phyloP scores from a whole-genome alignment of 1,140 invertebrate species.

The Mycetomoellerius zeteki region DNA sequence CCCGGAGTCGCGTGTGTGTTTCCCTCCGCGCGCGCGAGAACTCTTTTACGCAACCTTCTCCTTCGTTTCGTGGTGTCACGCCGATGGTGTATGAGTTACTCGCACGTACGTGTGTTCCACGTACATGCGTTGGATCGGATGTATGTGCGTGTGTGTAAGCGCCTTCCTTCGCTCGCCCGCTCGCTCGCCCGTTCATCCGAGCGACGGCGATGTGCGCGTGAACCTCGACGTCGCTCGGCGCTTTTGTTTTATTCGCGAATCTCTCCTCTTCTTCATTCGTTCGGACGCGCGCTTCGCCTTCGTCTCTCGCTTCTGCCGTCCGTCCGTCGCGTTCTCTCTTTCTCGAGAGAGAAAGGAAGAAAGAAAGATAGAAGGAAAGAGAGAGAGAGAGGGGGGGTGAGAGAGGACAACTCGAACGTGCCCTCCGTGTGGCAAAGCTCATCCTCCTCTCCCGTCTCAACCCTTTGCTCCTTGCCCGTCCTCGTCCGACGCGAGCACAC shows the following conservation, averaged over 20 bases:
- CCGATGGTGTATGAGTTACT: constrained; percentile 31
- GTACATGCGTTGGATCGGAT: not conserved
- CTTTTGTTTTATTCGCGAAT: constrained; percentile 74
- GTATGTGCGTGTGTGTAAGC: constrained; percentile 1
- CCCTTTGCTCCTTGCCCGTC: not conserved
- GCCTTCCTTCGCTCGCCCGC: constrained; percentile 47
- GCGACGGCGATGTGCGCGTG: constrained; percentile 47
- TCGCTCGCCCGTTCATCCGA: constrained; percentile 50
- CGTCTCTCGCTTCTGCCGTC: constrained; percentile 12
- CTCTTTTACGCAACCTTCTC: constrained; percentile 72
- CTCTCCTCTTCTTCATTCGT: constrained; percentile 44
- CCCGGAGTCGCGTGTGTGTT: constrained; percentile 61
- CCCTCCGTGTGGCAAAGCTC: constrained; percentile 8
- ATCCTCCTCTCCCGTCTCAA: not conserved
- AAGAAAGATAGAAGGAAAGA: no score
- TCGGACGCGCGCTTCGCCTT: constrained; percentile 44
- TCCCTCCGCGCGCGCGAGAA: constrained; percentile 62
- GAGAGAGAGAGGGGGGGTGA: not conserved
- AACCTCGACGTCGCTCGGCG: constrained; percentile 61
- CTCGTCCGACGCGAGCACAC: constrained; percentile 39
- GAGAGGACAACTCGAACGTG: constrained; percentile 15
- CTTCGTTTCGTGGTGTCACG: constrained; percentile 50
- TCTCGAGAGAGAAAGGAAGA: constrained; percentile 16
- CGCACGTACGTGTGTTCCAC: not conserved
- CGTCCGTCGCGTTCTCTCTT: not conserved